Evolutionary conservation across 2,888 invertebrate genomes (phyloP), one percentile per base, ranked within the genome.

Genomic region (Dermolepida albohirtum): DNA sequence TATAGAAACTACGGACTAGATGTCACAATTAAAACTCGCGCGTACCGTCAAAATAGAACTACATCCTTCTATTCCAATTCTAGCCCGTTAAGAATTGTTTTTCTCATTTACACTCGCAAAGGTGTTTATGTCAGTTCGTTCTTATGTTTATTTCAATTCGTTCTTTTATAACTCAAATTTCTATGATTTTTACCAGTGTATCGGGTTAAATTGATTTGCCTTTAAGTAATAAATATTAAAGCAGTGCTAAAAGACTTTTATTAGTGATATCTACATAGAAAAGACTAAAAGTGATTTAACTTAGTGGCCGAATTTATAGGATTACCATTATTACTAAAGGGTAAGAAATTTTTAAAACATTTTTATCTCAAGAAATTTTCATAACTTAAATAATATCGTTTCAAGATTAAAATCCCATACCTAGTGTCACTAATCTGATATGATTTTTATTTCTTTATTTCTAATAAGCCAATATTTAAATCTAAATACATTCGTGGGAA

Each of bases 81-180:
- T 5, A 29, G 16, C 43, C 44, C 16, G 11, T 16, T n/a, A 44
- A 4, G 59, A 47, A 62, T 29, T 62, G 59, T 47, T 62, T 62
- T 62, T 62, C 59, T 62, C 59, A 47, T 62, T 62, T 62, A 62
- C 59, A 47, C 47, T 47, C 29, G 29, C 47, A 17, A 47, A 34
- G 14, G 27, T 22, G 34, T 11, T 27, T 47, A 17, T 27, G 47
- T 47, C 22, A 16, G 47, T 34, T 34, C 8, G 10, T 34, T 34
- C 8, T 34, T 10, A 10, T 10, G 34, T 34, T 34, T 6, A 10
- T 6, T 8, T 6, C 2, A 34, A 34, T 34, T 34, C 34, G 8
- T 6, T 34, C 34, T 34, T 34, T 34, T 34, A 34, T 34, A 34
- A 7, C 34, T 34, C 34, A 34, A 6, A 5, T 34, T 34, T 34